Percentiles rank a stretch among this genome's conserved stretches.
phyloP scores from a whole-genome alignment of 1,140 invertebrate genomes.

The Calliphora vicina region DNA sequence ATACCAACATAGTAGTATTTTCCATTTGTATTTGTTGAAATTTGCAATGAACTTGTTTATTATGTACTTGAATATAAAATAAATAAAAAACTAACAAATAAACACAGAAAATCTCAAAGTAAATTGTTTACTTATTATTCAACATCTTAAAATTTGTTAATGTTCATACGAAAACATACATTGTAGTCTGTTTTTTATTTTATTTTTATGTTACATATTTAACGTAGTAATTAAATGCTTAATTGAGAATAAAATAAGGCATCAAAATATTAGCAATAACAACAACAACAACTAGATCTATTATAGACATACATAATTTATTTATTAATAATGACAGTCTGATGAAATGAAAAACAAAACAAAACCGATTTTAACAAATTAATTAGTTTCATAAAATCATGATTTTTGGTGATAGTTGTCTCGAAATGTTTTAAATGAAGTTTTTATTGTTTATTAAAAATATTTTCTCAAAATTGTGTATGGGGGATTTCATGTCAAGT shows the following conservation, averaged over 20 bases:
- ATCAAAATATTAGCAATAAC: neutral
- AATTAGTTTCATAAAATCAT: neutral
- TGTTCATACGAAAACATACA: no score
- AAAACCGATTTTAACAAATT: neutral
- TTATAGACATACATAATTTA: neutral
- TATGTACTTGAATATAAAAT: slow-evolving; percentile 5
- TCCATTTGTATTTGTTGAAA: no score
- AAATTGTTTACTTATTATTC: neutral
- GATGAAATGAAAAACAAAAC: neutral
- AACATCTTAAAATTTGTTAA: neutral
- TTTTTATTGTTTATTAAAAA: no score
- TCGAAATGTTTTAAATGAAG: no score
- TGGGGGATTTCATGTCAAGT: no score
- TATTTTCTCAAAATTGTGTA: no score
- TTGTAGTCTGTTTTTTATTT: neutral
- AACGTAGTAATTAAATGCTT: neutral
- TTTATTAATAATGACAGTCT: neutral
- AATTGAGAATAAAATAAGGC: neutral
- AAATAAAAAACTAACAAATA: neutral
- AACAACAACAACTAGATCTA: neutral
- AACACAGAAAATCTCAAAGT: neutral
- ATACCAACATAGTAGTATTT: no score
- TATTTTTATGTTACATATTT: neutral
- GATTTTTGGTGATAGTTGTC: no score
- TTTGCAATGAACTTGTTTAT: slow-evolving; percentile 28